Conservation (phyloP, 2,797 vertebrate genomes). For the Yasuhikotakia modesta region DNA sequence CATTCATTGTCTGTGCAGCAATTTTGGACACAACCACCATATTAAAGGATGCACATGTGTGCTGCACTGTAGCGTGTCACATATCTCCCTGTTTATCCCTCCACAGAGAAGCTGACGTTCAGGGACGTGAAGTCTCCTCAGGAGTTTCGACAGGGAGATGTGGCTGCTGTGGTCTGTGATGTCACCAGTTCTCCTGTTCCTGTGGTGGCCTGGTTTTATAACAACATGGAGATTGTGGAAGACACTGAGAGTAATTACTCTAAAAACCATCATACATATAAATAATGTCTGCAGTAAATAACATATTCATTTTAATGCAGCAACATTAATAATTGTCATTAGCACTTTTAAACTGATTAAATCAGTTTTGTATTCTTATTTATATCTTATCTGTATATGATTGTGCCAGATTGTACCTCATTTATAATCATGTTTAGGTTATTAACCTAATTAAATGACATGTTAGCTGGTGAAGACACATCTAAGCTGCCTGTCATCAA, state of each 20-base stretch:
- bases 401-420: not conserved
- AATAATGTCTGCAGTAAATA: not conserved
- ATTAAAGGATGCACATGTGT: not conserved
- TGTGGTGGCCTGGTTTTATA: slow-evolving; percentile 92
- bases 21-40: no score
- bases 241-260: slow-evolving; percentile 88
- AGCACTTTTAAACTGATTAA: not conserved
- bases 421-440: not conserved
- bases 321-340: not conserved
- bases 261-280: not conserved
- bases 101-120: slow-evolving; percentile 93
- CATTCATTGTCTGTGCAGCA: no score
- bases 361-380: not conserved
- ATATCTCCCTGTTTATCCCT: slow-evolving; percentile 33
- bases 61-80: not conserved
- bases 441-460: not conserved
- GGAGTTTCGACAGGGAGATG: slow-evolving; percentile 92
- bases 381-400: not conserved
- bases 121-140: slow-evolving; percentile 88
- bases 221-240: slow-evolving; percentile 87
- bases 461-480: not conserved
- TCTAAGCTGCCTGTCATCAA: not conserved
- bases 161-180: slow-evolving; percentile 90
- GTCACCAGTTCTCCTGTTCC: slow-evolving; percentile 95
- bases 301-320: not conserved